A percentile compares a stretch with the other conserved stretches of the same genome.
These are phyloP conservation scores for Orientallactaga sibirica DNA, from an alignment of 2,797 vertebrate species.

Conservation along the genomic window DNA sequence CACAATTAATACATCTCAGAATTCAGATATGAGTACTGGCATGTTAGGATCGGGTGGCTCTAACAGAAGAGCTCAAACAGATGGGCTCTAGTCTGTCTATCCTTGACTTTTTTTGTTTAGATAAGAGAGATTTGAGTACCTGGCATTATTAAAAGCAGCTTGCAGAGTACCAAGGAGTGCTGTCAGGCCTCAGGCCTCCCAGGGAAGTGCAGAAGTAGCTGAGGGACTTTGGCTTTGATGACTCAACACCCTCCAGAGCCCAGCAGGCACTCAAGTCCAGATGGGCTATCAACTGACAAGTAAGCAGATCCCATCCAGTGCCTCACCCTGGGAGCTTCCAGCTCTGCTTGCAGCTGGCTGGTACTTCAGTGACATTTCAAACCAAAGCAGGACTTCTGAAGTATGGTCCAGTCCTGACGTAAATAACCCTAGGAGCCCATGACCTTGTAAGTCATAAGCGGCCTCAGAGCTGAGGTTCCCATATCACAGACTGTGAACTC, in stretches of 20 bases:
- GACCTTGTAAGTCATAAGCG: neutral
- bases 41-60: neutral
- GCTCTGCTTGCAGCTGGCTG: neutral
- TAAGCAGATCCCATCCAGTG: constrained; percentile 4
- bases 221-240: constrained; percentile 21
- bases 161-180: neutral
- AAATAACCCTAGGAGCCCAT: constrained; percentile 39
- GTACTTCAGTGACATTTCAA: constrained; percentile 7
- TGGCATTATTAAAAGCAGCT: neutral
- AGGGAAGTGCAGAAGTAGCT: neutral
- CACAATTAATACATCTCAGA: too few species aligned
- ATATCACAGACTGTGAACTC: neutral
- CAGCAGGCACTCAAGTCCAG: neutral
- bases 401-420: constrained; percentile 41
- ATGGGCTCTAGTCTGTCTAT: neutral
- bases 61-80: neutral
- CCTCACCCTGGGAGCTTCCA: neutral
- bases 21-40: neutral
- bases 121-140: neutral
- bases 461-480: neutral
- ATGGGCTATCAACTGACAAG: constrained; percentile 34
- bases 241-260: neutral
- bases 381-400: constrained; percentile 47
- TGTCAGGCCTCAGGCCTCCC: neutral
- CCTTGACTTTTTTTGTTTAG: neutral